These are phyloP conservation scores for Bombus terrestris DNA, from an alignment of 1,140 invertebrate genomes.

Conservation along the genomic window DNA sequence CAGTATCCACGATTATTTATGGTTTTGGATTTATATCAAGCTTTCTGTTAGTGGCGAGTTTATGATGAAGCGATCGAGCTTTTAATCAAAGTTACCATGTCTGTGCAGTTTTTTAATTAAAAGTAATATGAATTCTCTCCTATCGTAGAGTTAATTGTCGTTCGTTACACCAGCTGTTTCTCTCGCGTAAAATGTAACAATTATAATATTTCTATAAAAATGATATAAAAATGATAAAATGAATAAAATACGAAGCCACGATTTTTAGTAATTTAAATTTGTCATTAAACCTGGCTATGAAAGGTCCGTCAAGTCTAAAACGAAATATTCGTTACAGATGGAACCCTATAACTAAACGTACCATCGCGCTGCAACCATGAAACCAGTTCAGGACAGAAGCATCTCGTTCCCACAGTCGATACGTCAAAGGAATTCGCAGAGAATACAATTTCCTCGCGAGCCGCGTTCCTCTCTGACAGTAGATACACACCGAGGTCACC, in stretches of 20 bases:
- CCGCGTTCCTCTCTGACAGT: not conserved
- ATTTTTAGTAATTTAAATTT: too few relatives aligned
- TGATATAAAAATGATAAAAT: too few relatives aligned
- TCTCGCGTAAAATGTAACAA: too few relatives aligned
- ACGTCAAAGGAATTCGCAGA: constrained; percentile 22
- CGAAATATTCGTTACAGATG: not conserved
- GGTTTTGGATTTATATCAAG: not conserved
- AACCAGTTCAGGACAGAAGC: not conserved
- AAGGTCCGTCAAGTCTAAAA: not conserved
- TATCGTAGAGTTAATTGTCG: too few relatives aligned
- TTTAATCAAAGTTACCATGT: not conserved
- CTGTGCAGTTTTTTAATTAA: not conserved
- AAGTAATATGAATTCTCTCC: too few relatives aligned
- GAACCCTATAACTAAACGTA: not conserved
- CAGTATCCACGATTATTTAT: not conserved
- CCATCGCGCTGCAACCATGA: not conserved
- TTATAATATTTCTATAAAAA: too few relatives aligned
- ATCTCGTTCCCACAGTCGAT: not conserved
- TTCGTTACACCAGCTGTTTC: too few relatives aligned
- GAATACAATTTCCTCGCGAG: constrained; percentile 29
- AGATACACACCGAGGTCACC: not conserved
- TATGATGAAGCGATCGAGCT: not conserved
- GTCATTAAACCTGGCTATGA: not conserved
- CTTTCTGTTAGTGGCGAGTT: not conserved
- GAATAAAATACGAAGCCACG: too few relatives aligned